Evolutionary conservation across 2,113 vertebrate genomes (phyloP), one percentile per base, ranked within the genome.

Genomic region (Corydoras maculifer): DNA sequence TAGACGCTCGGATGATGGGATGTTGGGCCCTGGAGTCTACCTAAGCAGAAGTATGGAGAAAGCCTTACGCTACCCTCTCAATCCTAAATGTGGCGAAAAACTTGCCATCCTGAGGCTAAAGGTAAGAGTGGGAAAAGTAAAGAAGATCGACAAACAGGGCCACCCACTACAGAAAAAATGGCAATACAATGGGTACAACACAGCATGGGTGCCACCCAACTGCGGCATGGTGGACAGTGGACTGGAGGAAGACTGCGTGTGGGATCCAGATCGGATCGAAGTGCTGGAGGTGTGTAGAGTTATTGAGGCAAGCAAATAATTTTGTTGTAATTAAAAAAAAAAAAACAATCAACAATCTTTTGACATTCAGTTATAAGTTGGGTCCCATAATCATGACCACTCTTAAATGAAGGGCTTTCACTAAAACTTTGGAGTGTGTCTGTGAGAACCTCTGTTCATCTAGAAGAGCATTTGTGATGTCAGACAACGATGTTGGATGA

Each of bases 21-120:
- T 88, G 84, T 84, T 89, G 0, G 88, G 87, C 9, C 73, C 0
- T 0, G 87, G 89, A 0, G 78, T 90, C 3, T 90, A 90, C 61
- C 78, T 88, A 48, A 89, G 86, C 77, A 78, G 85, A 12, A 84
- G 85, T 77, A 62, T 78, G 60, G 0, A 81, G 4, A 90, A 88
- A 74, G 89, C 63, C 0, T 64, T 74, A 0, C n/a, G n/a, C 6
- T 89, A 90, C 64, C 87, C 88, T 4, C 0, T 80, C 0, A 0
- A 0, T 0, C 35, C 62, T 13, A 0, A 12, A 10, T 11, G n/a
- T 2, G 8, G 62, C 0, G 48, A 0, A 0, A 70, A 83, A 53
- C 80, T 0, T 9, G 77, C 63, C 1, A 77, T 85, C 18, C 64
- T 90, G 0, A 80, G 68, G 35, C 9, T 84, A 10, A 57, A 9